Conservation (phyloP, 2,888 invertebrate genomes). For the Brachynemurus nebulosus region DNA sequence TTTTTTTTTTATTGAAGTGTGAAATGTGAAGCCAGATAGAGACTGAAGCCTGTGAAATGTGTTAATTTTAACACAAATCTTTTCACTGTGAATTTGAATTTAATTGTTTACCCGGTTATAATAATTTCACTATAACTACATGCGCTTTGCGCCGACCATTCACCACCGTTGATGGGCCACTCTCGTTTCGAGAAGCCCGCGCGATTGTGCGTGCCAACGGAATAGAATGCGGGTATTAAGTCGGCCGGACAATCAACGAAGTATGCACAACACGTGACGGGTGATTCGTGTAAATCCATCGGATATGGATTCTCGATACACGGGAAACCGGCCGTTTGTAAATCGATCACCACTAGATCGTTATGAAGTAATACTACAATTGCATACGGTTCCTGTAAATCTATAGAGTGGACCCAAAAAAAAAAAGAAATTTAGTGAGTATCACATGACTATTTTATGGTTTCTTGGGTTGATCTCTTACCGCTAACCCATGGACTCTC, state of each 20-base stretch:
- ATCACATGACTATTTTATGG: not conserved
- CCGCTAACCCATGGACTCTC: constrained; percentile 89
- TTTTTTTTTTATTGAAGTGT: no score
- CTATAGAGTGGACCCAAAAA: no score
- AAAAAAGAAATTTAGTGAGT: not conserved
- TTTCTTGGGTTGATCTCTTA: constrained; percentile 33
- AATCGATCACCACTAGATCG: constrained; percentile 95
- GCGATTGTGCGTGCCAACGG: constrained; percentile 73
- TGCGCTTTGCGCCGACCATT: constrained; percentile 79
- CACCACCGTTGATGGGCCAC: constrained; percentile 96
- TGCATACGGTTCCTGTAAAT: constrained; percentile 95
- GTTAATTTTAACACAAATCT: no score
- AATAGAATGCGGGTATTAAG: constrained; percentile 95
- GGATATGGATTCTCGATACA: constrained; percentile 99
- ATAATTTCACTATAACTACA: constrained; percentile 97
- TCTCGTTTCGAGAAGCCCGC: constrained; percentile 79
- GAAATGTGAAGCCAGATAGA: no score
- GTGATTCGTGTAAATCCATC: constrained; percentile 98
- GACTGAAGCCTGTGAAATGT: no score
- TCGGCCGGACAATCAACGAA: constrained; percentile 97
- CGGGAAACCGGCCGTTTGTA: constrained; percentile 89
- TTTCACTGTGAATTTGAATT: no score
- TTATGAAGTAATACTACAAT: constrained; percentile 95
- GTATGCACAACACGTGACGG: constrained; percentile 94
- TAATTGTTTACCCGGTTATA: constrained; percentile 77